Evolutionary conservation across 2,797 vertebrate species (phyloP), one percentile per base, ranked within the genome.

Genomic region (Danio kyathit): DNA sequence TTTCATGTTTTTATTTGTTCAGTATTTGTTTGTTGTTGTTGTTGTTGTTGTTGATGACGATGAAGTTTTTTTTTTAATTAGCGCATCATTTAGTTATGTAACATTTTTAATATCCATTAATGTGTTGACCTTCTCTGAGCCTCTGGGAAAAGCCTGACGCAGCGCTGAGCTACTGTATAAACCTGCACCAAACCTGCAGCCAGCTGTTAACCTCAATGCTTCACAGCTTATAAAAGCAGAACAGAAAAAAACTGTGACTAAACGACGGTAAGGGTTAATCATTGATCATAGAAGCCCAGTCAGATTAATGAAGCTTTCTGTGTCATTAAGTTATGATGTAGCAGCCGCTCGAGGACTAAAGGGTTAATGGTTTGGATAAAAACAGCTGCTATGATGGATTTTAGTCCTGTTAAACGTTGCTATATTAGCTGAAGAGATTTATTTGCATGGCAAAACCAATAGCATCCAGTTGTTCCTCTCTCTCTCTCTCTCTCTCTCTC

Each of bases 341-440:
- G 6, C 49, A 6, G 61, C 61, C 41, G 6, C 17, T 41, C 6
- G 9, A 59, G 41, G 13, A 77, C 43, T 64, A 66, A 67, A 49
- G 64, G 52, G 75, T 59, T 77, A 69, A 69, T 40, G 63, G 9
- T 48, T 46, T 56, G 51, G 67, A 66, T 57, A 66, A 67, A 67
- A 57, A 54, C 64, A 67, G 17, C 19, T 67, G 64, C 64, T 59
- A 38, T 67, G 63, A 67, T 67, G 52, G 17, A 77, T 77, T 77
- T 77, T 41, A 59, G 52, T 14, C 19, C 43, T 29, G 67, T 69
- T 59, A 76, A 54, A 76, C 54, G 13, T 48, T 61, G 7, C 40
- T 70, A 61, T 51, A 76, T 41, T 61, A 76, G 71, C 65, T 21
- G 54, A n/a, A 76, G 46, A 48, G 41, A 77, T 77, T 16, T 74